Base-by-base conservation (phyloP, 64 coral and sea anemone species). In the Platygyra sinensis region DNA sequence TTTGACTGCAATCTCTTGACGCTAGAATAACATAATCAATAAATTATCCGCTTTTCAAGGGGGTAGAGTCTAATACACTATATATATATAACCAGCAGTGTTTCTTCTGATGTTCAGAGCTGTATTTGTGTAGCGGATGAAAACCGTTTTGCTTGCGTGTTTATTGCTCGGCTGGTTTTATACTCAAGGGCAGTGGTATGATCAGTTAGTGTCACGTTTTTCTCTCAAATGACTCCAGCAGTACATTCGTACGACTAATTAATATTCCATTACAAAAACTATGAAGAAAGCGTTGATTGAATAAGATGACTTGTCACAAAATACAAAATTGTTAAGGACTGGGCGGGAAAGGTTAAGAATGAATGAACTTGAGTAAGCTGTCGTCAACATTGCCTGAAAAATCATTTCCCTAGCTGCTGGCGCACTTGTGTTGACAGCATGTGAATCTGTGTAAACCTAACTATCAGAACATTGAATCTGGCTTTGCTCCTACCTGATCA, bases 261-360 rank as follows among this genome's bases (percentile, higher is more conserved):
- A 67, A 83, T 67, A 64, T 65, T 65, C 60, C 20, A 83, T 83
- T 81, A 83, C 59, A 24, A 13, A 31, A 10, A 13, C 17, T 30
- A 65, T 83, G 20, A 51, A 25, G 32, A 85, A 27, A 71, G 62
- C 63, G 81, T 51, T 85, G 81, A 85, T 71, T 22, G 80, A 83
- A 67, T 83, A 10, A 50, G 20, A 22, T 24, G 54, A 80, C 16
- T 72, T 72, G 81, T 85, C 38, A 72, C 63, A 85, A 51, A 71
- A 27, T 22, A 71, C 81, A 85, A 85, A 84, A 72, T 85, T 85
- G 63, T 36, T 85, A 72, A 85, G 63, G 10, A 71, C 32, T 50
- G 81, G 81, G 62, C 63, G 62, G 60, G 36, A 72, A 72, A 85
- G 62, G 81, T 85, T 85, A 67, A 84, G 80, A 69, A 85, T 67